Percentiles rank a stretch among this genome's conserved stretches.
Conservation (phyloP, 2,888 invertebrate species). For the Tupiocoris notatus region DNA sequence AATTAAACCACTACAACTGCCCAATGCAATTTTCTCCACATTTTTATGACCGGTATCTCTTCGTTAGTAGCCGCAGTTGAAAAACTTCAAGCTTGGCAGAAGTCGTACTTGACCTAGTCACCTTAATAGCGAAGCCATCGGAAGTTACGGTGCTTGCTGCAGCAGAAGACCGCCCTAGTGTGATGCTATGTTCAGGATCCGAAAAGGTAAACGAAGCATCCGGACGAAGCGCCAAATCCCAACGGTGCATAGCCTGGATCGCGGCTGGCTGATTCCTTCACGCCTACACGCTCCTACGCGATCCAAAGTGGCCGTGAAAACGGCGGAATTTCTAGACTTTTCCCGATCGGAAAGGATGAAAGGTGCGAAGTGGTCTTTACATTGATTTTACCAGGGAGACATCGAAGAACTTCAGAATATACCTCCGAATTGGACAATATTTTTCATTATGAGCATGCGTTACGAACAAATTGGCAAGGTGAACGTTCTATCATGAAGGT, state of each 20-base stretch:
- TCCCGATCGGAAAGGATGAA: too few relatives aligned
- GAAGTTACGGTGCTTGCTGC: neutral
- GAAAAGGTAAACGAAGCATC: neutral
- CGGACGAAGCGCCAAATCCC: neutral
- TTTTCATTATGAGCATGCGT: too few relatives aligned
- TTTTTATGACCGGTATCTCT: too few relatives aligned
- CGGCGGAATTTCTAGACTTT: neutral
- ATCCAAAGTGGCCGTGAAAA: slow-evolving; percentile 33
- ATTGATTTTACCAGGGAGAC: too few relatives aligned
- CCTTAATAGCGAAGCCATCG: neutral
- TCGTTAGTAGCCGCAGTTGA: too few relatives aligned
- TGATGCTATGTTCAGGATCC: neutral
- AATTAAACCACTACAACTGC: too few relatives aligned
- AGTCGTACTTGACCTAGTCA: neutral
- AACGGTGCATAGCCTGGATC: neutral
- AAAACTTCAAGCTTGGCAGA: neutral
- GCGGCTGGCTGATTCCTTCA: neutral
- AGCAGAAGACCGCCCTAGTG: neutral
- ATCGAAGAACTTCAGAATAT: too few relatives aligned
- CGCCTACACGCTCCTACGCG: slow-evolving; percentile 30
- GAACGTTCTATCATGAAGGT: too few relatives aligned
- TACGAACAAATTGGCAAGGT: too few relatives aligned
- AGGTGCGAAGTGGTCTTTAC: too few relatives aligned
- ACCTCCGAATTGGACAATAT: too few relatives aligned
- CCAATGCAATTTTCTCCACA: too few relatives aligned